These are phyloP conservation scores for Leptodactylus fallax DNA, from an alignment of 2,797 vertebrate genomes.

Conservation along the genomic window DNA sequence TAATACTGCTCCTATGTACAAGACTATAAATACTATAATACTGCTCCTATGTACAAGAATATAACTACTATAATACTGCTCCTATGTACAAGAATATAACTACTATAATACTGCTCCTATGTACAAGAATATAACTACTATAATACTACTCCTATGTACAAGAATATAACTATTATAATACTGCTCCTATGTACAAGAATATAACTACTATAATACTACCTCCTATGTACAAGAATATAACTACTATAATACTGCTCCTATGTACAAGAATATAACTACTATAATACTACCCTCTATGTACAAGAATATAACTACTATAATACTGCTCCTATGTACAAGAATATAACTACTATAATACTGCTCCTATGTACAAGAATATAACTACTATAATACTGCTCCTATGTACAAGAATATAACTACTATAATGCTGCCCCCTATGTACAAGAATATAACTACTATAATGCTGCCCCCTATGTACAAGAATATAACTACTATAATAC, in stretches of 20 bases:
- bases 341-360: neutral
- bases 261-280: neutral
- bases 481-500: no score
- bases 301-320: neutral
- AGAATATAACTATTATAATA: conserved; percentile 11
- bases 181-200: neutral
- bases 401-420: neutral
- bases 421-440: conserved; percentile 3
- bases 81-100: neutral
- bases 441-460: no score
- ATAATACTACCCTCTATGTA: no score
- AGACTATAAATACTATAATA: no score
- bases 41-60: neutral
- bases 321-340: neutral
- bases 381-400: neutral
- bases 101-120: neutral
- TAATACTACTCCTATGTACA: conserved; percentile 10
- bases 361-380: neutral
- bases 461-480: no score
- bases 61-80: neutral
- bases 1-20: no score
- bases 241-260: neutral
- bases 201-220: neutral
- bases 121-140: conserved; percentile 9
- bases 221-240: neutral